These are phyloP conservation scores for Trachelus iudaicus DNA, from an alignment of 2,888 invertebrate species.

Conservation along the genomic window DNA sequence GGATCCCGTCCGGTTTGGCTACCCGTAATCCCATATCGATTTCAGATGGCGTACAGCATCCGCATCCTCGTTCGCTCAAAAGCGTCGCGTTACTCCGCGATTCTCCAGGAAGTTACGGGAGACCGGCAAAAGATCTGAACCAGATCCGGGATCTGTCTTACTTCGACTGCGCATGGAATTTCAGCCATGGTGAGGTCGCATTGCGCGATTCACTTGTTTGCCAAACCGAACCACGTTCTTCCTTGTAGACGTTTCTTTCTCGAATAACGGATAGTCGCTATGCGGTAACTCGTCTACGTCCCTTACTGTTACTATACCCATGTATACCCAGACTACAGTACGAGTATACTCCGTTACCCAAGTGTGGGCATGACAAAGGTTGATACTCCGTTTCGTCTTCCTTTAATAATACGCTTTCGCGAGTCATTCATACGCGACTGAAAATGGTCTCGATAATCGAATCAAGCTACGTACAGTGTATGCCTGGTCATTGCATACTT, in stretches of 20 bases:
- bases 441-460: background rate
- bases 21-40: conserved; percentile 13
- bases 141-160: background rate
- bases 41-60: background rate
- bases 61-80: background rate
- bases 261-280: background rate
- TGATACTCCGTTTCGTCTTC: background rate
- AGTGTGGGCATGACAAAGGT: background rate
- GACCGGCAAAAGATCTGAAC: background rate
- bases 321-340: background rate
- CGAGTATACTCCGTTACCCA: background rate
- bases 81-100: background rate
- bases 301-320: background rate
- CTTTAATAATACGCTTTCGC: background rate
- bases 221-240: background rate
- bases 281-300: background rate
- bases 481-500: background rate
- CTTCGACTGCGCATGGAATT: background rate
- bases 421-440: background rate
- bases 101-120: background rate
- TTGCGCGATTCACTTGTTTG: background rate
- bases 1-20: conserved; percentile 19
- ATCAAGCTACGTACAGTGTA: background rate
- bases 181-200: background rate
- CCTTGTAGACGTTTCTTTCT: background rate